Evolutionary conservation across 2,113 vertebrate genomes (phyloP).

Genomic region (zebrafish (Danio rerio)): GRCz12tu NC_133180.1:26656501-26657000

Average conservation of each 20-base stretch:
- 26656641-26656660: conserved; percentile 64
- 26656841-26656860: background rate
- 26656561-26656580: conserved; percentile 73
- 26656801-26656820: conserved; percentile 43
- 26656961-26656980: background rate
- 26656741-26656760: background rate
- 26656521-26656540: conserved; percentile 82
- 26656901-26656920: background rate
- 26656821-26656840: background rate
- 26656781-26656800: conserved; percentile 56
- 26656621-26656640: conserved; percentile 70
- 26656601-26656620: conserved; percentile 68
- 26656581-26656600: conserved; percentile 59
- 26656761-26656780: conserved; percentile 35
- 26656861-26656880: conserved; percentile 15
- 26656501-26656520: conserved; percentile 81
- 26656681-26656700: conserved; percentile 33
- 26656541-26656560: conserved; percentile 77
- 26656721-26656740: background rate
- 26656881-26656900: conserved; percentile 35
- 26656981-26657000: conserved; percentile 6
- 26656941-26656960: conserved; percentile 27
- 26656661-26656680: conserved; percentile 50
- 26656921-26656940: conserved; percentile 14
- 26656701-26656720: conserved; percentile 52